Conservation (phyloP, 2,888 invertebrate genomes). For the Mantis religiosa region DNA sequence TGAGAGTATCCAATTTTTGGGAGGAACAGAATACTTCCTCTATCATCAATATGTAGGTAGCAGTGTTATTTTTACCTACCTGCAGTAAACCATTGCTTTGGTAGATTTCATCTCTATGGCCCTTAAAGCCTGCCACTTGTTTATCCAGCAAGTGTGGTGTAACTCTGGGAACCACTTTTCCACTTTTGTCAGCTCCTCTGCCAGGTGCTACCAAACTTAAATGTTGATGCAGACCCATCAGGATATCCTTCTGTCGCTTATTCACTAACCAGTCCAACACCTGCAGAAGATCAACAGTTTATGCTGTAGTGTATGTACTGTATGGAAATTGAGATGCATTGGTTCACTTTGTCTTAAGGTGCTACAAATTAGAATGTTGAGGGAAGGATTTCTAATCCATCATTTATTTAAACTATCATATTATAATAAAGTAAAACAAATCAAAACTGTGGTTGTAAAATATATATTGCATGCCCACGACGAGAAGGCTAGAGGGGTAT, state of each 20-base stretch:
- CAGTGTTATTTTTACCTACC: not conserved
- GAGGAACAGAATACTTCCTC: too few relatives aligned
- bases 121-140: constrained; percentile 39
- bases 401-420: too few relatives aligned
- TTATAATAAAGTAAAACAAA: too few relatives aligned
- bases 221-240: constrained; percentile 51
- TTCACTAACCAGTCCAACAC: constrained; percentile 49
- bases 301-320: not conserved
- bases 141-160: constrained; percentile 44
- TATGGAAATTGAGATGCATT: too few relatives aligned
- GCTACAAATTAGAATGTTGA: too few relatives aligned
- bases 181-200: constrained; percentile 21
- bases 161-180: constrained; percentile 39
- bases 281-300: not conserved
- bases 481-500: too few relatives aligned
- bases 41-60: too few relatives aligned
- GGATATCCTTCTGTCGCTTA: constrained; percentile 51
- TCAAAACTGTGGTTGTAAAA: too few relatives aligned
- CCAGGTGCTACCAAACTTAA: constrained; percentile 34
- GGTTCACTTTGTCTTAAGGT: too few relatives aligned
- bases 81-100: constrained; percentile 20
- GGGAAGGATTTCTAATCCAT: too few relatives aligned
- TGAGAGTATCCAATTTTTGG: too few relatives aligned
- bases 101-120: constrained; percentile 16
- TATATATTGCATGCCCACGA: too few relatives aligned